Percentiles rank a stretch among this genome's conserved stretches.
phyloP scores from a whole-genome alignment of 2,797 vertebrate genomes.

The Setipinna tenuifilis region DNA sequence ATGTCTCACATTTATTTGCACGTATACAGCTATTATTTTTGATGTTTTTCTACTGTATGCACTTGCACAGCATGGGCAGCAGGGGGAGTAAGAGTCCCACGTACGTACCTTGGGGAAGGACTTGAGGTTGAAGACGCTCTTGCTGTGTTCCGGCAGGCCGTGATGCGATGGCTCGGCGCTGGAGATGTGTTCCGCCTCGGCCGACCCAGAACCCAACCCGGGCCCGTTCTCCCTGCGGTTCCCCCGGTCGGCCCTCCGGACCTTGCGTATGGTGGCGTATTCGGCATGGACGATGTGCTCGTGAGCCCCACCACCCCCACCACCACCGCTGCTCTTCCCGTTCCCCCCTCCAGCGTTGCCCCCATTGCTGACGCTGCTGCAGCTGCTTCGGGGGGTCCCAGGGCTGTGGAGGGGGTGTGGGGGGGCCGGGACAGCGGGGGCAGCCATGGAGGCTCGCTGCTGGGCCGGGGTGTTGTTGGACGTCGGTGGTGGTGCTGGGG shows the following conservation, averaged over 20 bases:
- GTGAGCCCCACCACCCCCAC: conserved; percentile 46
- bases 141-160: conserved; percentile 63
- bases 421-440: background rate
- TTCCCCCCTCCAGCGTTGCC: conserved; percentile 44
- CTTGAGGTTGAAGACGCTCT: conserved; percentile 76
- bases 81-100: background rate
- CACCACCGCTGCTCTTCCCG: conserved; percentile 47
- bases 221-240: conserved; percentile 68
- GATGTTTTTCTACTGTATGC: background rate
- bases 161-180: conserved; percentile 70
- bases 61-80: background rate
- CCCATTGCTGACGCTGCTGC: conserved; percentile 46
- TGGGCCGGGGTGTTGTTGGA: conserved; percentile 58
- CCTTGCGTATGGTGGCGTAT: conserved; percentile 78
- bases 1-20: too few relatives aligned
- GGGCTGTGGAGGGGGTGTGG: conserved; percentile 58
- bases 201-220: conserved; percentile 49
- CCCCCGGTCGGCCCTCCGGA: conserved; percentile 68
- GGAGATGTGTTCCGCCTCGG: conserved; percentile 71
- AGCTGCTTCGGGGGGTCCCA: conserved; percentile 39
- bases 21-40: too few relatives aligned
- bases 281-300: conserved; percentile 66
- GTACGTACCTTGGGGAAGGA: conserved; percentile 77
- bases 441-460: conserved; percentile 45
- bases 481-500: conserved; percentile 53